Evolutionary conservation across 2,888 invertebrate species (phyloP).

Genomic region (Apodemia hepburni): DNA sequence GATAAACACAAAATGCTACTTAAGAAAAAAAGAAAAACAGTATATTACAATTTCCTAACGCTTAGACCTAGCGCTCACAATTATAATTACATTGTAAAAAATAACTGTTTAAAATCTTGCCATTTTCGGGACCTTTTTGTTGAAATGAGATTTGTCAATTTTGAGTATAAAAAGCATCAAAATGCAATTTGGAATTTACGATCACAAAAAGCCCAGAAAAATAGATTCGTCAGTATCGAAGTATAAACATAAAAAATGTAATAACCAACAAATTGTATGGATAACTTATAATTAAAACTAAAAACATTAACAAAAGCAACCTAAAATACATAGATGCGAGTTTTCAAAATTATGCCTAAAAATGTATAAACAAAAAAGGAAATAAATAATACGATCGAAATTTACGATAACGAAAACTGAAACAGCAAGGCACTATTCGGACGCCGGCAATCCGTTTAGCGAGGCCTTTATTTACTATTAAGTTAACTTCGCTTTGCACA

Average conservation of each 20-base stretch:
- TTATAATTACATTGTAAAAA: slow-evolving; percentile 37
- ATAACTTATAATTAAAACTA: slow-evolving; percentile 53
- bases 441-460: slow-evolving; percentile 27
- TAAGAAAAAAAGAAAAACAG: slow-evolving; percentile 60
- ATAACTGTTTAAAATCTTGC: slow-evolving; percentile 59
- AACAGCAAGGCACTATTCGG: slow-evolving; percentile 32
- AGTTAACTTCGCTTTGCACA: slow-evolving; percentile 65
- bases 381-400: slow-evolving; percentile 33
- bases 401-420: slow-evolving; percentile 35
- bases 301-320: slow-evolving; percentile 59
- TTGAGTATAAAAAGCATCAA: slow-evolving; percentile 14
- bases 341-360: slow-evolving; percentile 54
- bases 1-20: slow-evolving; percentile 70
- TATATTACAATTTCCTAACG: slow-evolving; percentile 69
- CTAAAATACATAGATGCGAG: slow-evolving; percentile 58
- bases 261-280: slow-evolving; percentile 56
- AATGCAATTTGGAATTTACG: slow-evolving; percentile 7
- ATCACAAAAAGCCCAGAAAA: slow-evolving; percentile 2
- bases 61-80: slow-evolving; percentile 49
- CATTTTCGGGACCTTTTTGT: slow-evolving; percentile 55
- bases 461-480: slow-evolving; percentile 46
- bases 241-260: slow-evolving; percentile 38
- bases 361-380: slow-evolving; percentile 34
- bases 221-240: slow-evolving; percentile 23
- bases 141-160: slow-evolving; percentile 24